Evolutionary conservation across 2,888 invertebrate genomes (phyloP), one percentile per base, ranked within the genome.

Genomic region (Microctonus hyperodae): DNA sequence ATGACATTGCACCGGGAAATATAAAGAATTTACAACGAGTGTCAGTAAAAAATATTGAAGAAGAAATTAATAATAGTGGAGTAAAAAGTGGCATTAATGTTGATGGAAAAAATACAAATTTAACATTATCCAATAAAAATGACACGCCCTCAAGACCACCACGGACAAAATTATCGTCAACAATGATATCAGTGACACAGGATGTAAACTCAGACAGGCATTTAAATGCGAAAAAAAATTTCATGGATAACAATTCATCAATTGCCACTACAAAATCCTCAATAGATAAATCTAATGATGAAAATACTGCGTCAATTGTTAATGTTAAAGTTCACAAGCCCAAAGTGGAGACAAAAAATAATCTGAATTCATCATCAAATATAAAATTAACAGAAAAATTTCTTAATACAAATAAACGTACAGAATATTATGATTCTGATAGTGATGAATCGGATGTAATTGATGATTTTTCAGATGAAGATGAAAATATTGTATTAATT

Each of bases 401-500:
- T 64, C 58, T 64, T 56, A 28, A 31, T 64, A 1, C 31, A 31
- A 11, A 70, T 64, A 61, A 55, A 66, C 35, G 20, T 16, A 16
- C 59, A 61, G 20, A 64, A 23, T 62, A 68, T 44, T 31, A 28
- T 23, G 10, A 51, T 53, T 57, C 64, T 20, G 63, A 67, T 33
- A 70, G 70, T 25, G 73, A 73, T 23, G 70, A 69, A 50, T 69
- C 72, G 11, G 70, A 73, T 37, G 67, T 67, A 67, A 64, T 69
- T 9, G 70, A n/a, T n/a, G n/a, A 70, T 64, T 74, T 72, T 61
- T 75, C 76, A 50, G 75, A 74, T 25, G 76, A 76, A 48, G 76
- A 78, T 65, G 79, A 80, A 11, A 76, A 73, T 60, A 72, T 74
- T 9, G 65, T 59, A 65, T 64, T 77, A 6, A 69, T 76, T 62